These are phyloP conservation scores for Siphonodentalium dalli DNA, from an alignment of 2,888 invertebrate species.

Conservation along the genomic window DNA sequence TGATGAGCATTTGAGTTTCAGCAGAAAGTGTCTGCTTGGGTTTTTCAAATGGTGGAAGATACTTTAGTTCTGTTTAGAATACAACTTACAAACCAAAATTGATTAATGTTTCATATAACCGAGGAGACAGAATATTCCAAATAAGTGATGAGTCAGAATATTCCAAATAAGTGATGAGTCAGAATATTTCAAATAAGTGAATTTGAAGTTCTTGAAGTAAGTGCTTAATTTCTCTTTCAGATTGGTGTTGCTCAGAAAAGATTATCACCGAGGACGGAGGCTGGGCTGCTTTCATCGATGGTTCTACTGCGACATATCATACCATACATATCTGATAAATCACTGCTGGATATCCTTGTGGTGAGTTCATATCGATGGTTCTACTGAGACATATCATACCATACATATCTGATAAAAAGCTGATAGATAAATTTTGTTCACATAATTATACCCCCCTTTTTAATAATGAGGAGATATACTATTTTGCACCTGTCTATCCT, in stretches of 20 bases:
- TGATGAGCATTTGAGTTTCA: no score
- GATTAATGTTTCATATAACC: no score
- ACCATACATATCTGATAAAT: conserved; percentile 55
- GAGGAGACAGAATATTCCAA: no score
- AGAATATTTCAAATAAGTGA: no score
- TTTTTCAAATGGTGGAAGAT: no score
- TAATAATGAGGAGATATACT: background rate
- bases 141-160: no score
- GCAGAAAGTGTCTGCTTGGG: no score
- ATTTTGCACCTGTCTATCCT: no score
- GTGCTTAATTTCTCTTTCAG: conserved; percentile 30
- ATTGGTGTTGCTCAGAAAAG: conserved; percentile 63
- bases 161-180: no score
- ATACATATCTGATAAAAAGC: conserved; percentile 53
- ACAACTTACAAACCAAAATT: no score
- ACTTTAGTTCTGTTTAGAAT: no score
- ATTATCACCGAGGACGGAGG: conserved; percentile 82
- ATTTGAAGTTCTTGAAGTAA: no score
- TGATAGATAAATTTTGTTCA: conserved; percentile 45
- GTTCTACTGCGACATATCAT: conserved; percentile 55
- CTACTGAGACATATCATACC: conserved; percentile 57
- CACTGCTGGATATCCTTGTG: conserved; percentile 68
- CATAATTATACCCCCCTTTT: background rate
- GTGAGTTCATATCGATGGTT: conserved; percentile 63
- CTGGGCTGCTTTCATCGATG: conserved; percentile 57